Base-by-base conservation (phyloP, 2,797 vertebrate species). In the Pseudochromis fuscus region DNA sequence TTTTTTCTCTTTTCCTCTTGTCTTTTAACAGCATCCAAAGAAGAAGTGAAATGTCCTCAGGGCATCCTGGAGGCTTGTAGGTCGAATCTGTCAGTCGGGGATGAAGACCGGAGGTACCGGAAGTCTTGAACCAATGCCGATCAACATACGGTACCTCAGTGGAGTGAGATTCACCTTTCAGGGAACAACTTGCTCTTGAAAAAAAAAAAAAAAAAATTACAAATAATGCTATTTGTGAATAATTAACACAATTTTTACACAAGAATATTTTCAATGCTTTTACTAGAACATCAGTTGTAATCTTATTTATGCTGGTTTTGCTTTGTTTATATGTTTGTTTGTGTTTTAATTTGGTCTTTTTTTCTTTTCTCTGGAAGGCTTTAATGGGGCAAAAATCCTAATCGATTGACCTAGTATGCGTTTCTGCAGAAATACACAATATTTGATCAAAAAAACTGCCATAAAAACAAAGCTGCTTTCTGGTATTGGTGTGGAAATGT, bases 11-110 rank as follows among this genome's bases (percentile, higher is more conserved):
- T 52, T 44, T 27, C 25, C 5, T 84, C 21, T 72, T 77, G 13
- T 72, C 31, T 77, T 83, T 83, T 40, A 37, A 79, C 58, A 93
- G 93, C 88, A 94, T 77, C 86, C 87, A 75, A 81, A 89, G 88
- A 90, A 87, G 33, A 86, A 86, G 28, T 92, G 48, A 89, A 66
- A 44, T 3, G 25, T 80, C 57, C 19, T 49, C 58, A 23, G 45
- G 61, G 35, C 28, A 3, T 58, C 71, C 18, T 45, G 2, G 11
- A 53, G 45, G 67, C 63, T 68, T 56, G n/a, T n/a, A 40, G 40
- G 31, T n/a, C 38, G 42, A 69, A 13, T n/a, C 31, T 13, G 42
- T 25, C 2, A 38, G 27, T 28, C 3, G 6, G 16, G 30, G n/a
- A 51, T 31, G 33, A 76, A 53, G 50, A 50, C 44, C 12, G 7